phyloP scores from a whole-genome alignment of 2,888 invertebrate species.

The Palloptera scutellata region DNA sequence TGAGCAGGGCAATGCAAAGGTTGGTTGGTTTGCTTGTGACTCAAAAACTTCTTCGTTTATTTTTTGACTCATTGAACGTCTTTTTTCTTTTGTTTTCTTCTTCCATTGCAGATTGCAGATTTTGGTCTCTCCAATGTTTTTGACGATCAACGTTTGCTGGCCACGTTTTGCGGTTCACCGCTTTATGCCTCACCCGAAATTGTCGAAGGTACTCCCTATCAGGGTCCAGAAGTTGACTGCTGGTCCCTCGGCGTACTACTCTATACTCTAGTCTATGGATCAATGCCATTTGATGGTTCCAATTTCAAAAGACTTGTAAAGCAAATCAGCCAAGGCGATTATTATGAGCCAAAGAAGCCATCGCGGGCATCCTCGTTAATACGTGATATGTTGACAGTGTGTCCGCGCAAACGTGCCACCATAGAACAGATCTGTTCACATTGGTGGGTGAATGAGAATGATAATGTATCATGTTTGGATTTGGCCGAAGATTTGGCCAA shows the following conservation, averaged over 20 bases:
- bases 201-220: slow-evolving; percentile 94
- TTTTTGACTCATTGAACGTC: neutral
- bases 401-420: slow-evolving; percentile 86
- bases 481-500: slow-evolving; percentile 88
- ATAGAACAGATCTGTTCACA: slow-evolving; percentile 95
- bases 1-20: slow-evolving; percentile 93
- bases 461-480: slow-evolving; percentile 81
- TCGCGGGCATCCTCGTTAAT: slow-evolving; percentile 95
- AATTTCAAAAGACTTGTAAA: slow-evolving; percentile 96
- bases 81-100: slow-evolving; percentile 4
- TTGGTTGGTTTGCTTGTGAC: slow-evolving; percentile 58
- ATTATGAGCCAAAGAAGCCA: slow-evolving; percentile 94
- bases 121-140: slow-evolving; percentile 98
- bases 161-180: slow-evolving; percentile 96
- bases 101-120: slow-evolving; percentile 86
- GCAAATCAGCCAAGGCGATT: slow-evolving; percentile 97
- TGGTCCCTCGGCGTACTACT: slow-evolving; percentile 96
- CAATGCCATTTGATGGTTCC: slow-evolving; percentile 99
- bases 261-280: slow-evolving; percentile 97
- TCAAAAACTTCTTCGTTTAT: neutral
- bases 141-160: slow-evolving; percentile 83
- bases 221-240: slow-evolving; percentile 94
- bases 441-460: slow-evolving; percentile 95
- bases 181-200: slow-evolving; percentile 97
- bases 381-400: slow-evolving; percentile 92